Conservation (phyloP, 2,888 invertebrate genomes). For the Aproaerema taeniolella region DNA sequence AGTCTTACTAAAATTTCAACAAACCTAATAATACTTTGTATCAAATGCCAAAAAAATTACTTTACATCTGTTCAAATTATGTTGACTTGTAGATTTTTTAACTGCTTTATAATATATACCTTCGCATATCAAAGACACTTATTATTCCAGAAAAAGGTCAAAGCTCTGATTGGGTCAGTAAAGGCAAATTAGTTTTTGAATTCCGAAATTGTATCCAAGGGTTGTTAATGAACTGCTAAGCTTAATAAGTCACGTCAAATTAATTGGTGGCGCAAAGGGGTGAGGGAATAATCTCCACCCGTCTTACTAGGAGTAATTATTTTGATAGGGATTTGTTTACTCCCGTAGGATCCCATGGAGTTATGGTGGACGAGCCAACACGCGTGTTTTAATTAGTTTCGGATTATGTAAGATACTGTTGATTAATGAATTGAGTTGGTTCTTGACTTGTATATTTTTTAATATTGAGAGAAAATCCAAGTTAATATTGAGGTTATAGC, state of each 20-base stretch:
- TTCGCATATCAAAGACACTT: too few relatives aligned
- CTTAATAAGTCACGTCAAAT: conserved; percentile 40
- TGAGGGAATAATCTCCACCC: conserved; percentile 34
- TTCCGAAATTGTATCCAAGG: conserved; percentile 14
- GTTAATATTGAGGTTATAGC: too few relatives aligned
- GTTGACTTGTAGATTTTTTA: too few relatives aligned
- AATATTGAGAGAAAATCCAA: too few relatives aligned
- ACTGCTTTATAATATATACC: too few relatives aligned
- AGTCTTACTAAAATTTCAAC: too few relatives aligned
- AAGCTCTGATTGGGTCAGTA: conserved; percentile 8
- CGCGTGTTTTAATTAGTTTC: conserved; percentile 61
- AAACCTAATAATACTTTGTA: too few relatives aligned
- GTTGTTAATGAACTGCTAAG: conserved; percentile 34
- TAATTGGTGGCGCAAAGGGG: conserved; percentile 47
- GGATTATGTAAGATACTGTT: conserved; percentile 37
- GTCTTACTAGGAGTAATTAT: conserved; percentile 46
- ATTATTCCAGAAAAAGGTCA: too few relatives aligned
- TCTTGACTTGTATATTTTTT: too few relatives aligned
- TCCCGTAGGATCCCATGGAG: conserved; percentile 30
- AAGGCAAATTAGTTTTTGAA: conserved; percentile 2
- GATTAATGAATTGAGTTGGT: conserved; percentile 5
- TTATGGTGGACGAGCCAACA: conserved; percentile 24
- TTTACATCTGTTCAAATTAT: too few relatives aligned
- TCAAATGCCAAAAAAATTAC: too few relatives aligned
- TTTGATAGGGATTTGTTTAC: conserved; percentile 41